Evolutionary conservation across 2,888 invertebrate genomes (phyloP).

Genomic region (Allacma fusca): DNA sequence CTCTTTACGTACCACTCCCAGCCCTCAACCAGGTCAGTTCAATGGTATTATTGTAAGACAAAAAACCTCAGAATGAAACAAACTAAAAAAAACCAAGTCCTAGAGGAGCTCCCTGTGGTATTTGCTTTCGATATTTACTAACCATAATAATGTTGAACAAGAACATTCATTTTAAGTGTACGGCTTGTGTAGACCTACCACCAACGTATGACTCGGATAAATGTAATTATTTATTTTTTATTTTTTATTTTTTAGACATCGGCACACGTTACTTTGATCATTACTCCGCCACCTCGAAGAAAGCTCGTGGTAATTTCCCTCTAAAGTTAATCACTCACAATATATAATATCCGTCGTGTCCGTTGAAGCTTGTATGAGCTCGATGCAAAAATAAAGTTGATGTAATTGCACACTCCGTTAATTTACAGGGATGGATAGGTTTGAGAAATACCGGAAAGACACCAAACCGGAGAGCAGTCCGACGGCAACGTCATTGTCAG

Average conservation of each 20-base stretch:
- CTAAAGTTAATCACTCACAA: too few relatives aligned
- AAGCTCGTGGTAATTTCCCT: slow-evolving; percentile 22
- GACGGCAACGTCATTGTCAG: background rate
- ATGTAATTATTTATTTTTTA: too few relatives aligned
- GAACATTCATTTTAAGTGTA: too few relatives aligned
- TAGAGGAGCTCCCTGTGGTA: too few relatives aligned
- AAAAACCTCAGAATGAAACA: too few relatives aligned
- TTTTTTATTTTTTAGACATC: slow-evolving; percentile 26
- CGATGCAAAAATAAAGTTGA: background rate
- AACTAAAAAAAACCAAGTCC: too few relatives aligned
- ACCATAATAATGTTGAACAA: too few relatives aligned
- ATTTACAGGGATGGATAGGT: slow-evolving; percentile 35
- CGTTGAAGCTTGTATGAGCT: background rate
- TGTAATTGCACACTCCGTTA: background rate
- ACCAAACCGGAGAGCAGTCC: slow-evolving; percentile 17
- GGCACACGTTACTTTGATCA: slow-evolving; percentile 32
- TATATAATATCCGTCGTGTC: too few relatives aligned
- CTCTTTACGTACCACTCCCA: slow-evolving; percentile 13
- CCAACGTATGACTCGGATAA: too few relatives aligned
- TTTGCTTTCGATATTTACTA: too few relatives aligned
- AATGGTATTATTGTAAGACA: too few relatives aligned
- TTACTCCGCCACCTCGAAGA: background rate
- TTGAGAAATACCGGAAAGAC: slow-evolving; percentile 41
- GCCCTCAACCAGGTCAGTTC: slow-evolving; percentile 17
- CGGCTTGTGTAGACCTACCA: too few relatives aligned